Percentiles rank a stretch among this genome's conserved stretches.
Conservation (phyloP, 2,113 vertebrate species). For the Leptobrachium ailaonicum region DNA sequence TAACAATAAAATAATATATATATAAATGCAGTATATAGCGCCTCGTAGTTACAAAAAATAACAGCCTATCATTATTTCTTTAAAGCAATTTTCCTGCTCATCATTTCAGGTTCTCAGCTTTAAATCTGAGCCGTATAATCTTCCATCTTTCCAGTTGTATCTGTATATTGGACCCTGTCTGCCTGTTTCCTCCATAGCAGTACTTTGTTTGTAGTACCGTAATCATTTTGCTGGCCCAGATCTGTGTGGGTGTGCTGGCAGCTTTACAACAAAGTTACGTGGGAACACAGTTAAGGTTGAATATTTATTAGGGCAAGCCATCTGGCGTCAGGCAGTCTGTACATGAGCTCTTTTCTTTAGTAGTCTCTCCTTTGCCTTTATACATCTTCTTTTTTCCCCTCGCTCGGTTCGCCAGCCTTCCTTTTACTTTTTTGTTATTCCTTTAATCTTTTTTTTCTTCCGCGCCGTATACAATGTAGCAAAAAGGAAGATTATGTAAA, state of each 20-base stretch:
- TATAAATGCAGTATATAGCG: background rate
- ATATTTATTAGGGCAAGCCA: slow-evolving; percentile 99
- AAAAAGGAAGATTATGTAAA: slow-evolving; percentile 23
- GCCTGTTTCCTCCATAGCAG: slow-evolving; percentile 92
- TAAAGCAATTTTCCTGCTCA: slow-evolving; percentile 47
- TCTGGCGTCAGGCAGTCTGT: slow-evolving; percentile 99
- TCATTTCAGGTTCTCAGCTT: slow-evolving; percentile 65
- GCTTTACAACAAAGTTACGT: slow-evolving; percentile 97
- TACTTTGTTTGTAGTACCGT: slow-evolving; percentile 97
- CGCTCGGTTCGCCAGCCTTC: slow-evolving; percentile 18
- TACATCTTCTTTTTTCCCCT: slow-evolving; percentile 71
- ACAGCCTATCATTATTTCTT: slow-evolving; percentile 48
- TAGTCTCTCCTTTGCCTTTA: slow-evolving; percentile 81
- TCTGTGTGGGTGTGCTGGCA: slow-evolving; percentile 99
- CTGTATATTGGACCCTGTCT: slow-evolving; percentile 90
- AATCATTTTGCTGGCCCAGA: slow-evolving; percentile 96
- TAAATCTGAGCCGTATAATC: slow-evolving; percentile 76
- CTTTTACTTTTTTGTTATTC: slow-evolving; percentile 9
- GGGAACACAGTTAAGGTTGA: slow-evolving; percentile 99
- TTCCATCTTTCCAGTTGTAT: slow-evolving; percentile 78
- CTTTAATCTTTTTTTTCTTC: slow-evolving; percentile 46
- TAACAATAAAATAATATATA: background rate
- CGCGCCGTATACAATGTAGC: slow-evolving; percentile 16
- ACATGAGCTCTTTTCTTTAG: slow-evolving; percentile 89
- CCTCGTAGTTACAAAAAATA: slow-evolving; percentile 51